Evolutionary conservation across 2,113 vertebrate genomes (phyloP), one percentile per base, ranked within the genome.

Genomic region (Tautogolabrus adspersus): DNA sequence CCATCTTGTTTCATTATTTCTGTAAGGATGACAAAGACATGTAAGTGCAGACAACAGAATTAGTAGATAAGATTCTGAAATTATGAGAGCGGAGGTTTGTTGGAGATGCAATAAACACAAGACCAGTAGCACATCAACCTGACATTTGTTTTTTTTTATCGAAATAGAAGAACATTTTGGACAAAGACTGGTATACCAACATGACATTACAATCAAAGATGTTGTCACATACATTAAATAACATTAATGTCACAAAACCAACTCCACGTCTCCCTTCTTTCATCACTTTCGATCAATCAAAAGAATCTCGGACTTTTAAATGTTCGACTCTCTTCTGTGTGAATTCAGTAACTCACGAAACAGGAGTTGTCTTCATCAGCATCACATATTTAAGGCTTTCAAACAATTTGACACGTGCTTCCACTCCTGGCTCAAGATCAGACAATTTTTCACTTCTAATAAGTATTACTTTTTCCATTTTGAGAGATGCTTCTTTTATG

Each of bases 201-300:
- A 58, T 55, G 55, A 82, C 83, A 84, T 54, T 72, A 81, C 67
- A 81, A 84, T 72, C 66, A 77, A 70, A 23, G 38, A 21, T 69
- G 26, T 58, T 81, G n/a, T 81, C 56, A 82, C 72, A 71, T 70
- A 81, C 64, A 58, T 85, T 83, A 78, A 85, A 82, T 74, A 86
- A 72, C 61, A 85, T 59, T 57, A 65, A 83, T 22, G 37, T 71
- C 42, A 65, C 65, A 79, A 72, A 66, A 60, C 58, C 21, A 62
- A 49, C 3, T 51, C 38, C 62, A 58, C 49, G 23, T 56, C 72
- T 82, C 57, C 77, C 57, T 81, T 82, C n/a, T 65, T 59, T 38
- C 58, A 64, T 34, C 19, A 62, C 15, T 38, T 26, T 19, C 30
- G 6, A 34, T 6, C 30, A 34, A 34, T 34, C 30, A 5, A 44